phyloP scores from a whole-genome alignment of 2,888 invertebrate species.

The Dione vanillae region DNA sequence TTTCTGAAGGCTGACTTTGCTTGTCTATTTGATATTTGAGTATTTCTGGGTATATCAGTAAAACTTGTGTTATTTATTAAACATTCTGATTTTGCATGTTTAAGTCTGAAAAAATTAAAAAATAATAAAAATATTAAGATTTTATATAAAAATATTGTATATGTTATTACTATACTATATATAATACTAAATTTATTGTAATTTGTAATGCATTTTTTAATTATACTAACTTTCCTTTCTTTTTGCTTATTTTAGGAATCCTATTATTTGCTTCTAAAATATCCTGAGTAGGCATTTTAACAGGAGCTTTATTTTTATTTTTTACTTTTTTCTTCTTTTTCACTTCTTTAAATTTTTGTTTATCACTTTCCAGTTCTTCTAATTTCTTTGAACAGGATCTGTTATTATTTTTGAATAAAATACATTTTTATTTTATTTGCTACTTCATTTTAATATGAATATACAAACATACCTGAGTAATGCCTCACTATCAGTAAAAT shows the following conservation, averaged over 20 bases:
- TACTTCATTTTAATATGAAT: not conserved
- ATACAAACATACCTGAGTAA: slow-evolving; percentile 76
- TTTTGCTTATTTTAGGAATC: slow-evolving; percentile 72
- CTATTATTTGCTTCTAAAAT: slow-evolving; percentile 68
- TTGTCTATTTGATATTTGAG: slow-evolving; percentile 60
- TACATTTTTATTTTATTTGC: not conserved
- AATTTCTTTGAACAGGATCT: slow-evolving; percentile 88
- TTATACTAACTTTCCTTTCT: slow-evolving; percentile 77
- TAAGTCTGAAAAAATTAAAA: slow-evolving; percentile 64
- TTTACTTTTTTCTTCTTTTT: slow-evolving; percentile 80
- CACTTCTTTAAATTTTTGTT: slow-evolving; percentile 70
- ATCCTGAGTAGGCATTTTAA: slow-evolving; percentile 75
- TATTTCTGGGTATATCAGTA: slow-evolving; percentile 74
- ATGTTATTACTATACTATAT: no score
- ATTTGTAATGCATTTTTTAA: not conserved
- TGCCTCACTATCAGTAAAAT: slow-evolving; percentile 84
- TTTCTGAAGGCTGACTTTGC: slow-evolving; percentile 83
- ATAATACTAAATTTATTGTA: not conserved
- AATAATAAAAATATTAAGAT: slow-evolving; percentile 26
- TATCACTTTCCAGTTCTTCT: slow-evolving; percentile 76
- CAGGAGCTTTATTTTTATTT: slow-evolving; percentile 67
- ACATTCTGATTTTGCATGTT: slow-evolving; percentile 71
- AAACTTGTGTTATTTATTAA: slow-evolving; percentile 73
- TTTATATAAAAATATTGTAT: not conserved
- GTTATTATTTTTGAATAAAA: not conserved